Evolutionary conservation across 2,888 invertebrate species (phyloP).

Genomic region (Xestia ashworthii): DNA sequence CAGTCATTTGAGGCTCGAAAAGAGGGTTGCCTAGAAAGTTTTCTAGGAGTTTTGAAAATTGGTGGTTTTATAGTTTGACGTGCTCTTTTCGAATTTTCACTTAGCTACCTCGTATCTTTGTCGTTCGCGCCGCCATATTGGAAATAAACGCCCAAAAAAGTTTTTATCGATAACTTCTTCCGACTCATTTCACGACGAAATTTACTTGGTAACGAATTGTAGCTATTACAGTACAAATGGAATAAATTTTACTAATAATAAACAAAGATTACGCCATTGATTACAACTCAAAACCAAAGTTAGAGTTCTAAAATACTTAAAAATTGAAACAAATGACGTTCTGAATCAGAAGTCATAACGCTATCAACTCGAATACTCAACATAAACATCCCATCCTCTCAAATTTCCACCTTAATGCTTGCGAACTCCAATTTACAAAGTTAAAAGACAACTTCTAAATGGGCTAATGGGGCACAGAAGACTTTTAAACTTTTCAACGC

Average conservation of each 20-base stretch:
- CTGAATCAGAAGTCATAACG: slow-evolving; percentile 49
- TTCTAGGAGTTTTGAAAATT: too few species aligned
- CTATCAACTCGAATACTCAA: slow-evolving; percentile 49
- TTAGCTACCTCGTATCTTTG: too few species aligned
- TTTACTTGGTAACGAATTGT: neutral
- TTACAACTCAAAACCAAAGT: slow-evolving; percentile 20
- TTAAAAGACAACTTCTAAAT: slow-evolving; percentile 68
- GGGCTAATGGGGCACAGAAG: slow-evolving; percentile 68
- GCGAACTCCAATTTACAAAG: slow-evolving; percentile 65
- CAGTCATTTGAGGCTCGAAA: too few species aligned
- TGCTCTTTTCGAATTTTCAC: too few species aligned
- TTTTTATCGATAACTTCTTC: too few species aligned
- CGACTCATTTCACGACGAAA: too few species aligned
- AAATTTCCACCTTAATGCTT: slow-evolving; percentile 62
- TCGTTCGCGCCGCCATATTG: too few species aligned
- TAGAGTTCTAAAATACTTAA: slow-evolving; percentile 13
- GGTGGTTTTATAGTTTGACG: too few species aligned
- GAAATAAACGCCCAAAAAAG: too few species aligned
- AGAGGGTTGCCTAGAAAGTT: too few species aligned
- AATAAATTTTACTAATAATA: slow-evolving; percentile 3
- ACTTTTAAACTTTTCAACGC: slow-evolving; percentile 69
- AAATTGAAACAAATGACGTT: slow-evolving; percentile 52
- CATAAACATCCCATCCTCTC: slow-evolving; percentile 56
- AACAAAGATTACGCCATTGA: slow-evolving; percentile 17
- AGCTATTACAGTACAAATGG: neutral